Conservation (phyloP, 1,140 invertebrate genomes). For the Geopemphigus sp. region DNA sequence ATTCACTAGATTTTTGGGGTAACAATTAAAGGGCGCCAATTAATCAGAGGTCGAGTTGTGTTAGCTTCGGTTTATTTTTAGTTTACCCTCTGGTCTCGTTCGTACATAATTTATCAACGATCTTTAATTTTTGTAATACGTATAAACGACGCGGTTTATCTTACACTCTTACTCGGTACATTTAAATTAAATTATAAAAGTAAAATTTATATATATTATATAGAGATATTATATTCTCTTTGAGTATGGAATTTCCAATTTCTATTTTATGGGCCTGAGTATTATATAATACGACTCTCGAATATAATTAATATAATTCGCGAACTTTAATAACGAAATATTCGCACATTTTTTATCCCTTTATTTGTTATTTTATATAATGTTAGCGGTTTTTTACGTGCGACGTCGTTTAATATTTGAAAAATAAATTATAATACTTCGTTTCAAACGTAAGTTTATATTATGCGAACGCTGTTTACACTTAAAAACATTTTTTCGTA, state of each 20-base stretch:
- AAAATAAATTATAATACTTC: too few species aligned
- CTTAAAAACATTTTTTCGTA: too few species aligned
- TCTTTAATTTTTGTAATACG: background rate
- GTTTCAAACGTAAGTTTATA: too few species aligned
- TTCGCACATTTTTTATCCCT: background rate
- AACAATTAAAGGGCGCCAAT: background rate
- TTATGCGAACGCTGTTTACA: too few species aligned
- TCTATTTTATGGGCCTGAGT: background rate
- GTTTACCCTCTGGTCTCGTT: too few species aligned
- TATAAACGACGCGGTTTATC: background rate
- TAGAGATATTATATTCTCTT: background rate
- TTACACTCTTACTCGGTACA: too few species aligned
- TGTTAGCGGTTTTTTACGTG: too few species aligned
- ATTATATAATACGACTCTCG: background rate
- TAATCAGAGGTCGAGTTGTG: background rate
- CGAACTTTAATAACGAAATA: background rate
- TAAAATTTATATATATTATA: background rate
- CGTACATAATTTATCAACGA: background rate
- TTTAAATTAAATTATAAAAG: background rate
- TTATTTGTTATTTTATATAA: too few species aligned
- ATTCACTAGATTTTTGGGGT: background rate
- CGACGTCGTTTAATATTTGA: too few species aligned
- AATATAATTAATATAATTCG: background rate
- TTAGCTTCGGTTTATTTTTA: background rate
- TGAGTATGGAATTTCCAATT: background rate